These are phyloP conservation scores for Eugnorisma glareosa DNA, from an alignment of 2,888 invertebrate genomes.

Conservation along the genomic window DNA sequence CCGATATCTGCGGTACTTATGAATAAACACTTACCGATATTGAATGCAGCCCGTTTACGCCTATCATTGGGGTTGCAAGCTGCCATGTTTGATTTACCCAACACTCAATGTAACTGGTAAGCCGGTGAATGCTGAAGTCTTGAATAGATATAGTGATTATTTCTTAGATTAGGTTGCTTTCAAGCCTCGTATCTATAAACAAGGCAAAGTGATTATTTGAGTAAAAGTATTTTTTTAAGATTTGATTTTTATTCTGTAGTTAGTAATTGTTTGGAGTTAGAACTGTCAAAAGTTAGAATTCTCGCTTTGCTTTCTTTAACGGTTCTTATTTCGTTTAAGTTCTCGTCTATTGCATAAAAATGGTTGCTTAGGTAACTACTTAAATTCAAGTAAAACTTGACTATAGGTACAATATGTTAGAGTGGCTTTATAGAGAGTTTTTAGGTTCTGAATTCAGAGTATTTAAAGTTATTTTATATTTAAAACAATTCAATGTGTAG, in stretches of 20 bases:
- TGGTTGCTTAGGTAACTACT: too few species aligned
- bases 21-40: slow-evolving; percentile 74
- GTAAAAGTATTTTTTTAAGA: neutral
- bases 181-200: neutral
- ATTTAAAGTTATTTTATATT: neutral
- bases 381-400: too few species aligned
- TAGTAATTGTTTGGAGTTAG: neutral
- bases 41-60: slow-evolving; percentile 71
- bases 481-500: neutral
- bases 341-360: too few species aligned
- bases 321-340: neutral
- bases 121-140: slow-evolving; percentile 35
- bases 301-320: neutral
- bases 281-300: neutral
- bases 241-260: neutral
- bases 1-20: slow-evolving; percentile 64
- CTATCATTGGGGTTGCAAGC: slow-evolving; percentile 60
- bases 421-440: neutral
- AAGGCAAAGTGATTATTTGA: neutral
- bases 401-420: neutral
- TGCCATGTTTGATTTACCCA: slow-evolving; percentile 54
- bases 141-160: slow-evolving; percentile 50
- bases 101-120: slow-evolving; percentile 40
- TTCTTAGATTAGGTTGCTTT: slow-evolving; percentile 36
- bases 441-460: neutral